Conservation (phyloP, 1,140 invertebrate genomes). For the Varroa destructor region DNA sequence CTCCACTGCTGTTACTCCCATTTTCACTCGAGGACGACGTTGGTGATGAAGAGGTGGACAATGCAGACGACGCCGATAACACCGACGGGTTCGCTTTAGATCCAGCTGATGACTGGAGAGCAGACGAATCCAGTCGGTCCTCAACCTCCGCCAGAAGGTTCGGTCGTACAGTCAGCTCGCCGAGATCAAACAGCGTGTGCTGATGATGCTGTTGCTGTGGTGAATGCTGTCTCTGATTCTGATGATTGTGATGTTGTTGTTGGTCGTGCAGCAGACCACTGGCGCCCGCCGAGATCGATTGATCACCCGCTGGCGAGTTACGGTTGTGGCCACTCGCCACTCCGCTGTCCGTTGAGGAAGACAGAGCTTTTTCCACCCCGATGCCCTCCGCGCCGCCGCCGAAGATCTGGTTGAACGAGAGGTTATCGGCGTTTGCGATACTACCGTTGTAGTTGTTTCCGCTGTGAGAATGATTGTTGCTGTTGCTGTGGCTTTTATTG, state of each 20-base stretch:
- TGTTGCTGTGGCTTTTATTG: conserved; percentile 9
- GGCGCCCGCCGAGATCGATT: too few relatives aligned
- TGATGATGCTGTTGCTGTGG: background rate
- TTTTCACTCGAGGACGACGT: background rate
- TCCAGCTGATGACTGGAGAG: background rate
- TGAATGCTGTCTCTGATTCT: too few relatives aligned
- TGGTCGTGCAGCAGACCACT: too few relatives aligned
- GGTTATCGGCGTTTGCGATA: conserved; percentile 11
- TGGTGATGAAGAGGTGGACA: too few relatives aligned
- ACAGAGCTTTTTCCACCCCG: background rate
- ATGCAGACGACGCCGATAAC: too few relatives aligned
- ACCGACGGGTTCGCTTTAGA: background rate
- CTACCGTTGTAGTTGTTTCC: conserved; percentile 26
- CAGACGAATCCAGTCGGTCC: background rate
- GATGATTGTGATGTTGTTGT: too few relatives aligned
- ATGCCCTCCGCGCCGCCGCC: conserved; percentile 25
- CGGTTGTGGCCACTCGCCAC: background rate
- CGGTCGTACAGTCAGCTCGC: conserved; percentile 15
- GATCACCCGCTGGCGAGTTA: too few relatives aligned
- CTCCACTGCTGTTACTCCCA: background rate
- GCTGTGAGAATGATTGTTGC: background rate
- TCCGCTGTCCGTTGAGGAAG: conserved; percentile 15
- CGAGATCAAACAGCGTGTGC: background rate
- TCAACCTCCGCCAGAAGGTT: conserved; percentile 16
- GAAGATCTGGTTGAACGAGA: conserved; percentile 28